Evolutionary conservation across 1,140 invertebrate species (phyloP), one percentile per base, ranked within the genome.

Genomic region (Lasioglossum albipes): DNA sequence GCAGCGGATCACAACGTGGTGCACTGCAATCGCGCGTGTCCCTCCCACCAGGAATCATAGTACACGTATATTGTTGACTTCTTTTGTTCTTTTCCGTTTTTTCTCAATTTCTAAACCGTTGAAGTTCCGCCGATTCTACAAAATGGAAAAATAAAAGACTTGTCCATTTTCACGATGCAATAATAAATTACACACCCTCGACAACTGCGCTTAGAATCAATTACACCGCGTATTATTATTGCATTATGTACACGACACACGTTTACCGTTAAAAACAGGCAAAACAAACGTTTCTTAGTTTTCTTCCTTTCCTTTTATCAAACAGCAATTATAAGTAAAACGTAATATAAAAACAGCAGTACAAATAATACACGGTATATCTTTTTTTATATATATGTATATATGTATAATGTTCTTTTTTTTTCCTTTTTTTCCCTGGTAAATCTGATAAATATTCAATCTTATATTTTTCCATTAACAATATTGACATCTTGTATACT

Each of bases 401-500:
- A 54, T 54, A 54, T 54, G 7, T 54, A 52, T 45, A 9, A 12
- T 54, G 18, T 54, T 2, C 16, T 4, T 54, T 54, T 6, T 54
- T 36, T 64, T 31, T 36, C 5, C n/a, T n/a, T 62, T 62, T 41
- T 65, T 67, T 36, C 66, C 66, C 66, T 74, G 49, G 61, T 79
- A 66, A 66, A 66, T 71, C 27, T 77, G 42, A 59, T 61, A 41
- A 68, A 71, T 66, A 73, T 74, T 79, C 65, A 79, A 79, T 79
- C 77, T 74, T 73, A 74, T 73, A 74, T 79, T 74, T 79, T 79
- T 74, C 70, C 77, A 74, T 74, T 79, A 79, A 79, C 70, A 73
- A 45, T 79, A 74, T 79, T 79, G 77, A 79, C 77, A 79, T 79
- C 70, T 62, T 31, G 54, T 52, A 68, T 68, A 61, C 18, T 68